Evolutionary conservation across 92 coral and sea anemone species (phyloP), one percentile per base, ranked within the genome.

Genomic region (Meandrina meandrites): DNA sequence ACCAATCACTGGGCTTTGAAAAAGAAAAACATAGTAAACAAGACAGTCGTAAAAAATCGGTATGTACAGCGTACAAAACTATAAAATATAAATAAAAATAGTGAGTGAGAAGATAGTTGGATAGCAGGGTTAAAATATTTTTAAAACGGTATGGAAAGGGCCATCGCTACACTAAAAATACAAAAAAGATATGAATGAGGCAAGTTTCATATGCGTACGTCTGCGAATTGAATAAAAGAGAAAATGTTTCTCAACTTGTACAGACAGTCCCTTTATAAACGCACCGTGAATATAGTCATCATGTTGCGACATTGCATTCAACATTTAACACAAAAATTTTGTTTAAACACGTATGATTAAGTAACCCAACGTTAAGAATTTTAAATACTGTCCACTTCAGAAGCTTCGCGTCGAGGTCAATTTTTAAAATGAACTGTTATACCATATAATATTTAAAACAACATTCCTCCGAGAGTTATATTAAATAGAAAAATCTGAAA

Each of bases 311-410:
- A 4, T 37, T 10, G 70, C 32, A 19, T 58, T 79, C 10, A 57
- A 56, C 18, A 35, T 37, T 18, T 7, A 79, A 79, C 70, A 58
- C 83, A 79, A 56, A 58, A 70, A n/a, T 53, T n/a, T 62, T 60
- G 62, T 78, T 78, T 3, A 78, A 51, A 50, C 28, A 68, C 16
- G 35, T 32, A 21, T 22, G 48, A 32, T 9, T 21, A 8, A 57
- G 28, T 15, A 58, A 79, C 83, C 45, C 51, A 79, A 79, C 69
- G 35, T 56, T 18, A 24, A 18, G 42, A 79, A 73, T 36, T 37
- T 36, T 79, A 18, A 79, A 79, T 11, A 64, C 42, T 16, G 57
- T 12, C 40, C 40, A 56, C 14, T 35, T 13, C 48, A 56, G 54
- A 79, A 32, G 51, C 32, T 79, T 30, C 13, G 58, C 42, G 66